Evolutionary conservation across 2,113 vertebrate species (phyloP).

Genomic region (Zosterops japonicus): DNA sequence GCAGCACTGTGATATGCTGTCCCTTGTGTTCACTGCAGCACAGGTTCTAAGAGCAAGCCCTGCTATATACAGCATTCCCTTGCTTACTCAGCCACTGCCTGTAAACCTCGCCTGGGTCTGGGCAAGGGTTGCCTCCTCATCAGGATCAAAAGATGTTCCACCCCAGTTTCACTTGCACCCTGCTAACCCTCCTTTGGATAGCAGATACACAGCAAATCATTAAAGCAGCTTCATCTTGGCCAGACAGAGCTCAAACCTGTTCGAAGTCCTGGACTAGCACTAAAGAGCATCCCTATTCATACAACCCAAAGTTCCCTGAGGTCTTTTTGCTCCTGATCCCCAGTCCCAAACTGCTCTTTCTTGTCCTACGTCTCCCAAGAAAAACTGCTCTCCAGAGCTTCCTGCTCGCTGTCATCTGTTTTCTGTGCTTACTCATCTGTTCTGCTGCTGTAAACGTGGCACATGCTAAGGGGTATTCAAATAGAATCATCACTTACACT

Average conservation of each 20-base stretch:
- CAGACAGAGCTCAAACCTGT: neutral
- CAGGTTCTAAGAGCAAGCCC: neutral
- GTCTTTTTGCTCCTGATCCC: neutral
- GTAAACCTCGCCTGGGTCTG: fast-evolving
- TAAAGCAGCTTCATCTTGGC: neutral
- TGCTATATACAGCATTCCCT: neutral
- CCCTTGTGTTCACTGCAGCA: neutral
- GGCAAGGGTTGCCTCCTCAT: neutral
- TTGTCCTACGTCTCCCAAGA: neutral
- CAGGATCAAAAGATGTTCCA: neutral
- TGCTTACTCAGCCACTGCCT: neutral
- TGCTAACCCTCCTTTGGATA: neutral
- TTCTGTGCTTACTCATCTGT: neutral
- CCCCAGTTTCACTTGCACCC: neutral
- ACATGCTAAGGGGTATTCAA: neutral
- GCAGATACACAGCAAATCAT: neutral
- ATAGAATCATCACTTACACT: neutral
- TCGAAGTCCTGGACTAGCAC: neutral
- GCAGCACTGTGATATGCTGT: neutral
- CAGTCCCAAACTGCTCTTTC: neutral
- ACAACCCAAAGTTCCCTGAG: neutral
- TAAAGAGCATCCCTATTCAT: neutral
- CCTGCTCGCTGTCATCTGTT: neutral
- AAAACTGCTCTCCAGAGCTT: neutral
- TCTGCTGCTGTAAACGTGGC: neutral